These are phyloP conservation scores for Epinephelus fuscoguttatus DNA, from an alignment of 2,113 vertebrate genomes.

Conservation along the genomic window DNA sequence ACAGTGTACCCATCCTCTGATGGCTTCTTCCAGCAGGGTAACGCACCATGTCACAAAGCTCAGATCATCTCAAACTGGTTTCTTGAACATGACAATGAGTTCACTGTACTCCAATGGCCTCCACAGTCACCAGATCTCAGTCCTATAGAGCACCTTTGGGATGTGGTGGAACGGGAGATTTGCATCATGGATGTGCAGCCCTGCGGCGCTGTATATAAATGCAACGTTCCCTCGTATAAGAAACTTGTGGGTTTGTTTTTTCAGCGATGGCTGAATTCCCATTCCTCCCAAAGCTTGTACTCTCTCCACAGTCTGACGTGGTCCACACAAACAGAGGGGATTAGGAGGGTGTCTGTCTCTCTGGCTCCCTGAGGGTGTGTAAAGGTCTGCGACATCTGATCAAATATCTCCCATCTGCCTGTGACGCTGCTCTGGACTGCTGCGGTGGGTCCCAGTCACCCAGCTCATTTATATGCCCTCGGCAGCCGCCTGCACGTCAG, in stretches of 20 bases:
- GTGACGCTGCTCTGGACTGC: conserved; percentile 46
- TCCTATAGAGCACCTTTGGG: no score
- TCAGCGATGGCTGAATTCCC: neutral
- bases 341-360: conserved; percentile 12
- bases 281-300: neutral
- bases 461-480: conserved; percentile 69
- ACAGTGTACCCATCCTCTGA: no score
- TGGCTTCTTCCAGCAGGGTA: no score
- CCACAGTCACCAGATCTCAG: no score
- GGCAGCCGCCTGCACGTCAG: conserved; percentile 35
- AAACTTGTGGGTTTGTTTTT: neutral
- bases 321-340: conserved; percentile 25
- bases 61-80: no score
- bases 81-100: no score
- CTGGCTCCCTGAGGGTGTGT: conserved; percentile 32
- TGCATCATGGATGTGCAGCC: no score
- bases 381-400: conserved; percentile 65
- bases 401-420: conserved; percentile 67
- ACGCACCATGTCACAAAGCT: no score
- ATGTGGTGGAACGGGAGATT: no score
- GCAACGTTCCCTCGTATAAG: neutral
- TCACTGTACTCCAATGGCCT: no score
- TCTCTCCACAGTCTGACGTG: neutral
- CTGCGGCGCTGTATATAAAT: neutral
- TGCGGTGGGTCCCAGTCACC: conserved; percentile 38